These are phyloP conservation scores for Dromius quadrimaculatus DNA, from an alignment of 2,888 invertebrate genomes.

Conservation along the genomic window DNA sequence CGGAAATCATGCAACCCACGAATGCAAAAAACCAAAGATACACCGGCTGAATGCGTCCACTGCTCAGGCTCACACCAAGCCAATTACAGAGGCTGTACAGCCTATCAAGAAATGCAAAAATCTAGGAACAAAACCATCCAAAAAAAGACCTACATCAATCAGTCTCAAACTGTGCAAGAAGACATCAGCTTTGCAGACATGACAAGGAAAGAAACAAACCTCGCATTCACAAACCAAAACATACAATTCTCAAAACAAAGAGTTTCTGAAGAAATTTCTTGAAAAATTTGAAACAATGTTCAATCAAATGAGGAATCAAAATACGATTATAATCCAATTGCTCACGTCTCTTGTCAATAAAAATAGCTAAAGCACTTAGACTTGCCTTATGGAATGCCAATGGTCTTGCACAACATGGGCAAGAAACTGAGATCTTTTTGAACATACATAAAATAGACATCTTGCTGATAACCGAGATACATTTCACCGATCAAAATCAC, in stretches of 20 bases:
- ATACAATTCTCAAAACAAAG: neutral
- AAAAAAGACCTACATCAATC: neutral
- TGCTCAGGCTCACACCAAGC: constrained; percentile 53
- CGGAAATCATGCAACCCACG: constrained; percentile 52
- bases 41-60: constrained; percentile 49
- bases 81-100: constrained; percentile 49
- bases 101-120: constrained; percentile 48
- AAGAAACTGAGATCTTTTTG: constrained; percentile 3
- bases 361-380: neutral
- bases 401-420: constrained; percentile 5
- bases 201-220: neutral
- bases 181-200: neutral
- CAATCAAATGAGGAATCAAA: constrained; percentile 4
- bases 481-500: neutral
- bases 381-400: constrained; percentile 11
- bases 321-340: constrained; percentile 6
- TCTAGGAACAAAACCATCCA: constrained; percentile 5
- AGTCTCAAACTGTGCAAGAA: neutral
- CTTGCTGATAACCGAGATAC: neutral
- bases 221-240: neutral
- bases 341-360: constrained; percentile 5
- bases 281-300: constrained; percentile 14
- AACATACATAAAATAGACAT: neutral
- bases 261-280: neutral
- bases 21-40: constrained; percentile 46